Conservation (phyloP, 2,113 vertebrate species). For the Aegotheles bennettii region DNA sequence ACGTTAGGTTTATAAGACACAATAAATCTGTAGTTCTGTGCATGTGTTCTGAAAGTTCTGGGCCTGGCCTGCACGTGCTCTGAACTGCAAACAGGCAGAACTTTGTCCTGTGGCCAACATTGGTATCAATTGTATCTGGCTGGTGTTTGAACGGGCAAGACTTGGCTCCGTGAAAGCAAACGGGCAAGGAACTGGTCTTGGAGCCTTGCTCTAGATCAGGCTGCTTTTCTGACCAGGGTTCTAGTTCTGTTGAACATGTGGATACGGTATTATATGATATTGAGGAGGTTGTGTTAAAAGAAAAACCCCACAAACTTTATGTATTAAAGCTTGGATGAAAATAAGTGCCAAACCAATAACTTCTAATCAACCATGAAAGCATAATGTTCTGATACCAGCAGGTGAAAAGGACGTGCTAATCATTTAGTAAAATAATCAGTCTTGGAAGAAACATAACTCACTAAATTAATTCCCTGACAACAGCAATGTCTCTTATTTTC, state of each 20-base stretch:
- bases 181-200: neutral
- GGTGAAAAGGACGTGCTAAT: neutral
- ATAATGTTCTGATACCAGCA: neutral
- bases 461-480: neutral
- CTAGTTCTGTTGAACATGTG: neutral
- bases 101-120: neutral
- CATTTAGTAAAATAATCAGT: neutral
- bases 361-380: neutral
- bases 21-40: rapidly evolving
- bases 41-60: neutral
- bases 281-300: neutral
- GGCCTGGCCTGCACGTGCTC: neutral
- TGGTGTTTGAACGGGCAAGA: neutral
- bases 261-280: rapidly evolving
- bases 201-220: neutral
- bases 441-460: neutral
- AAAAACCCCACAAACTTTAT: neutral
- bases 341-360: neutral
- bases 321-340: neutral
- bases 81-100: neutral
- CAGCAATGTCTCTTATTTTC: neutral
- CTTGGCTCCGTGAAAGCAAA: rapidly evolving
- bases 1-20: rapidly evolving
- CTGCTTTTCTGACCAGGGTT: neutral
- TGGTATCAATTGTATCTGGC: neutral